phyloP scores from a whole-genome alignment of 2,797 vertebrate genomes.

The Synaphobranchus kaupii region DNA sequence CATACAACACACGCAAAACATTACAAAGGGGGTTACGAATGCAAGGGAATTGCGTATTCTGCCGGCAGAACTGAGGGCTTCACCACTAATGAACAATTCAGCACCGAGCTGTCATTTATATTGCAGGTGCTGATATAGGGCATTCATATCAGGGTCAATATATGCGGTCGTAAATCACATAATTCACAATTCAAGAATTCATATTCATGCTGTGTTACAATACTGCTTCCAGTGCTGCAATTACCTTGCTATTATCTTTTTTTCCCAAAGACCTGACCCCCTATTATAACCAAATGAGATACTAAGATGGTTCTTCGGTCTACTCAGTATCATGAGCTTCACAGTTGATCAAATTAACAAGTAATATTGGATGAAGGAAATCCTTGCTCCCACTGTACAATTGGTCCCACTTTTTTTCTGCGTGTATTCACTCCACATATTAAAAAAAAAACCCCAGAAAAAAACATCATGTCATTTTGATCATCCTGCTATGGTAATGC shows the following conservation, averaged over 20 bases:
- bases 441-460: background rate
- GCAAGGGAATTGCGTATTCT: background rate
- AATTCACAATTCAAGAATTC: background rate
- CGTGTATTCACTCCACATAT: background rate
- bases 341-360: background rate
- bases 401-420: background rate
- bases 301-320: background rate
- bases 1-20: background rate
- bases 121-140: slow-evolving; percentile 4
- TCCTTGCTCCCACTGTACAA: background rate
- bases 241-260: background rate
- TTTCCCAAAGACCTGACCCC: background rate
- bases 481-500: background rate
- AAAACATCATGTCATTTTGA: background rate
- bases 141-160: slow-evolving; percentile 11
- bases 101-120: slow-evolving; percentile 1
- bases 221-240: background rate
- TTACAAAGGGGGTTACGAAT: background rate
- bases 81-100: background rate
- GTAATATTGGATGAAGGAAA: background rate
- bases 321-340: background rate
- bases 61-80: background rate
- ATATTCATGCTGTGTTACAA: background rate
- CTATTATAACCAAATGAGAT: background rate
- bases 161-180: background rate